Evolutionary conservation across 2,797 vertebrate genomes (phyloP), one percentile per base, ranked within the genome.

Genomic region (Onychomys arenicola): DNA sequence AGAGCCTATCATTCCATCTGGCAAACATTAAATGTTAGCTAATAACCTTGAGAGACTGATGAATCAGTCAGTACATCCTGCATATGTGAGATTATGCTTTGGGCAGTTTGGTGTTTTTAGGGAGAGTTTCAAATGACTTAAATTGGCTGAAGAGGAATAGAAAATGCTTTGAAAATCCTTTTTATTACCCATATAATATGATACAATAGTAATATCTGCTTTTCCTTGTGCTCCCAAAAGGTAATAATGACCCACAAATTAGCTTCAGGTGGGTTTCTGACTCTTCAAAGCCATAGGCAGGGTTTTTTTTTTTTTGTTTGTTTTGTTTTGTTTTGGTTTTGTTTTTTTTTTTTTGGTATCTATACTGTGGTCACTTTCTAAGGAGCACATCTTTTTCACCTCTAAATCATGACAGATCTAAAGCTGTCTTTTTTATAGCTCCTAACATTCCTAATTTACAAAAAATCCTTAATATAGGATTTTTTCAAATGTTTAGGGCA

Each of bases 51-150:
- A 71, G 84, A 71, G 69, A 63, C 89, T 87, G 83, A 40, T 29
- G 49, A 93, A 29, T 7, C 10, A 84, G n/a, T 67, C 84, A 90
- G 17, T 6, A 0, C 5, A 63, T 83, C 90, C 2, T 49, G 0
- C 6, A 32, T 37, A 46, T 85, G 25, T 95, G 57, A 91, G 13
- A 23, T 87, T 71, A 8, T 78, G 49, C 4, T 85, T 93, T 90
- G 84, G 37, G 55, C 86, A 82, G 75, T 65, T 63, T 89, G 65
- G 61, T 93, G 88, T 96, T 95, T 97, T 96, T 92, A 71, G 69
- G 77, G 97, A 95, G 29, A 55, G 63, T 93, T 55, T 92, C n/a
- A 93, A 75, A 84, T 91, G 91, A 93, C 43, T 78, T 94, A 8
- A 55, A 19, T 27, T 63, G 40, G 40, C 9, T 96, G 59, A 52